Evolutionary conservation across 2,888 invertebrate genomes (phyloP), one percentile per base, ranked within the genome.

Genomic region (Agrotis clavis): DNA sequence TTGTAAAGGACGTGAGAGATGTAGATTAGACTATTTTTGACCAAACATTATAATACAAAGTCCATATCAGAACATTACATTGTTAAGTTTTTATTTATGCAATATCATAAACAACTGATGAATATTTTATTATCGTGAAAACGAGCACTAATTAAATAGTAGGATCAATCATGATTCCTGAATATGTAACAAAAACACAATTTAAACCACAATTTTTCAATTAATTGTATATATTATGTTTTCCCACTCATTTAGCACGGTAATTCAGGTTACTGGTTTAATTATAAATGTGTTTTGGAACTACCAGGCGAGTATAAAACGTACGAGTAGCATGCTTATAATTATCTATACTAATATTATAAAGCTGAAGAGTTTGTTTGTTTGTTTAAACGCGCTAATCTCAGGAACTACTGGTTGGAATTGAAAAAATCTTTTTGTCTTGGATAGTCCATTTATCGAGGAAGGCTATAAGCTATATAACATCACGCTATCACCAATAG

Each of bases 1-100:
- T 63, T 67, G 60, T 35, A 19, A 67, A 47, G 67, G 60, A 62
- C 25, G n/a, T 48, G 66, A n/a, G 66, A 9, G 35, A 65, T 74
- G 19, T 9, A 61, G 54, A 65, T 65, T 9, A n/a, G 19, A 21
- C 25, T 45, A 7, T 59, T 41, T 41, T 41, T 41, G 41, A 41
- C 41, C 2, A 41, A 35, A 41, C 11, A 41, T 41, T 41, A 35
- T 7, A 35, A 35, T 7, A 7, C 35, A 41, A 21, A 7, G 18
- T 41, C 54, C n/a, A 19, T 18, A 7, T 13, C 25, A 16, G 9
- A 41, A 41, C 47, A 35, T n/a, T 57, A 35, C 18, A 54, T 54
- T 54, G 35, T 50, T 6, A 9, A 47, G 18, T 25, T 54, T 1
- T 51, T 73, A 51, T 13, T 11, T 41, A 41, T 11, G 41, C 11